phyloP scores from a whole-genome alignment of 2,113 vertebrate species.

The Tachysurus vachellii region DNA sequence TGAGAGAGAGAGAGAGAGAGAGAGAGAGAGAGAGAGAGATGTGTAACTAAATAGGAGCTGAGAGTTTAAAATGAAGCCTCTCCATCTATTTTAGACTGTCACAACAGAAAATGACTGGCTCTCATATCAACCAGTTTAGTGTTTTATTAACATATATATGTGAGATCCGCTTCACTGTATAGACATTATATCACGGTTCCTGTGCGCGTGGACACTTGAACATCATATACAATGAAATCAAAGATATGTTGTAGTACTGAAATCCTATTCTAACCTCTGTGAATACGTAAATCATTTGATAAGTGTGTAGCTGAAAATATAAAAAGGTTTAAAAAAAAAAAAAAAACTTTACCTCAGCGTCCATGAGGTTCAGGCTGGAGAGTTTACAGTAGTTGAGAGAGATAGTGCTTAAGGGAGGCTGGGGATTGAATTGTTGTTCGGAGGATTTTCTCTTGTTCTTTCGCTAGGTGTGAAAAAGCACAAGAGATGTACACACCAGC shows the following conservation, averaged over 20 bases:
- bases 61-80: neutral
- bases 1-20: neutral
- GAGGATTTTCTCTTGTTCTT: constrained; percentile 1
- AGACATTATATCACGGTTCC: neutral
- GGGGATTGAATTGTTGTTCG: neutral
- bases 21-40: neutral
- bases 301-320: neutral
- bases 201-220: neutral
- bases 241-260: neutral
- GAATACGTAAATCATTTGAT: neutral
- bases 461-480: neutral
- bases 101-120: neutral
- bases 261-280: neutral
- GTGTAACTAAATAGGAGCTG: neutral
- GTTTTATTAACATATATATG: neutral
- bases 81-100: neutral
- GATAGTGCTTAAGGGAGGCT: neutral
- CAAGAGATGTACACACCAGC: constrained; percentile 1
- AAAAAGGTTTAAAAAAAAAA: neutral
- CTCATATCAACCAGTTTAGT: neutral
- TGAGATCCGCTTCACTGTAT: neutral
- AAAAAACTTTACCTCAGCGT: neutral
- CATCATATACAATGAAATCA: neutral
- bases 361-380: neutral
- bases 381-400: constrained; percentile 1